Base-by-base conservation (phyloP, 1,140 invertebrate genomes). In the Drosophila subobscura region DNA sequence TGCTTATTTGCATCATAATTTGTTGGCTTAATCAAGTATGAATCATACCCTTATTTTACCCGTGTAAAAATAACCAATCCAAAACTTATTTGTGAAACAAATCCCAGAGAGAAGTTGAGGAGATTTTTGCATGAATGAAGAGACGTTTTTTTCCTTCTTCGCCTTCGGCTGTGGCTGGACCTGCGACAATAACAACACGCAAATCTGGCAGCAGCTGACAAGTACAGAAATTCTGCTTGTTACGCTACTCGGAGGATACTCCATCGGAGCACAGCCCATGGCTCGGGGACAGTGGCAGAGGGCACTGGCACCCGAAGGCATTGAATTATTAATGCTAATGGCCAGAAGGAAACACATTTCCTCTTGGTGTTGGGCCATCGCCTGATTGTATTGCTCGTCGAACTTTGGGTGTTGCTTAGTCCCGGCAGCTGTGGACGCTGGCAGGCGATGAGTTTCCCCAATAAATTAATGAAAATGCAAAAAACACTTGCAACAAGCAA, bases 321-420 rank as follows among this genome's bases (percentile, higher is more conserved):
- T 80, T 85, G 77, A 86, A 85, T 86, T 85, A 85, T 85, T 85
- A 86, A 86, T 86, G 77, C 73, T 86, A 85, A 86, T 85, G 81
- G 73, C 68, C 65, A 63, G 45, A 86, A 56, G 68, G 73, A 80
- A 85, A 58, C 72, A 77, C 74, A 85, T 85, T 72, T 72, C 70
- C 68, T 53, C 68, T 53, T 72, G 71, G 71, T 55, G 72, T 75
- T 54, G 72, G 70, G 61, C 72, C 66, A 66, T 75, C 72, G 72
- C 67, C 67, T 86, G 80, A 84, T 84, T 84, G 79, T 79, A 78
- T 83, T 79, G 55, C 45, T 45, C 16, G 33, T 40, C 61, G 64
- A 68, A 54, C 72, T 75, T 74, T 68, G 52, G 70, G 60, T 54
- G 54, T 53, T 55, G 65, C 52, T 53, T 29, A 16, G 42, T 56